These are phyloP conservation scores for Watsonalla cultraria DNA, from an alignment of 2,888 invertebrate genomes.

Conservation along the genomic window DNA sequence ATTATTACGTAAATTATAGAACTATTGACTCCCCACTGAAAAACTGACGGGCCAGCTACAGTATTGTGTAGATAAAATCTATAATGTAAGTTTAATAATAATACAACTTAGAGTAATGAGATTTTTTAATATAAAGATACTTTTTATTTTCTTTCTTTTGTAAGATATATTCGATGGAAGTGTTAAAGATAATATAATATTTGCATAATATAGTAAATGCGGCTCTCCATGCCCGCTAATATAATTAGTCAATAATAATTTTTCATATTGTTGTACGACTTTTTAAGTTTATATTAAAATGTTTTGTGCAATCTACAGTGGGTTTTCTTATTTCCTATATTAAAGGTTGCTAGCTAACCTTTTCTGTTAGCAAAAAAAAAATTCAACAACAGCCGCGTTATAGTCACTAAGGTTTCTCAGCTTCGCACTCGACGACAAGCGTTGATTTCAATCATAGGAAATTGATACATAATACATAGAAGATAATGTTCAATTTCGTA, in stretches of 20 bases:
- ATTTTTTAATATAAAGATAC: conserved; percentile 76
- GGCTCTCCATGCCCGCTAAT: conserved; percentile 84
- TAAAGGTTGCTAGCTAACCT: too few relatives aligned
- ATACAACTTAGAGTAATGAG: conserved; percentile 74
- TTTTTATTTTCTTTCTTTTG: conserved; percentile 77
- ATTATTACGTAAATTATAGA: conserved; percentile 57
- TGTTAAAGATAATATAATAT: conserved; percentile 82
- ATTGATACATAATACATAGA: too few relatives aligned
- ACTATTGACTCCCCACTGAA: conserved; percentile 62
- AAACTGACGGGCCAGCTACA: conserved; percentile 71
- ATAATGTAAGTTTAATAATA: conserved; percentile 74
- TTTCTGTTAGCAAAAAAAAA: too few relatives aligned
- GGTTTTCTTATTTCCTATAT: conserved; percentile 31
- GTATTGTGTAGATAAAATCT: conserved; percentile 79
- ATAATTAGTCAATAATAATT: conserved; percentile 88
- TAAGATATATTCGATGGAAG: conserved; percentile 79
- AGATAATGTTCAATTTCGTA: too few relatives aligned
- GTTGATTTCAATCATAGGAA: too few relatives aligned
- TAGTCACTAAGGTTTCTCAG: too few relatives aligned
- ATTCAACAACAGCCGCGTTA: too few relatives aligned
- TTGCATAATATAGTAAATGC: conserved; percentile 82
- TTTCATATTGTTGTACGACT: conserved; percentile 92
- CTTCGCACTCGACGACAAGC: too few relatives aligned
- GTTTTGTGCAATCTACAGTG: conserved; percentile 85
- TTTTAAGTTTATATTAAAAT: conserved; percentile 93